These are phyloP conservation scores for Ephialtes manifestator DNA, from an alignment of 2,888 invertebrate species.

Conservation along the genomic window DNA sequence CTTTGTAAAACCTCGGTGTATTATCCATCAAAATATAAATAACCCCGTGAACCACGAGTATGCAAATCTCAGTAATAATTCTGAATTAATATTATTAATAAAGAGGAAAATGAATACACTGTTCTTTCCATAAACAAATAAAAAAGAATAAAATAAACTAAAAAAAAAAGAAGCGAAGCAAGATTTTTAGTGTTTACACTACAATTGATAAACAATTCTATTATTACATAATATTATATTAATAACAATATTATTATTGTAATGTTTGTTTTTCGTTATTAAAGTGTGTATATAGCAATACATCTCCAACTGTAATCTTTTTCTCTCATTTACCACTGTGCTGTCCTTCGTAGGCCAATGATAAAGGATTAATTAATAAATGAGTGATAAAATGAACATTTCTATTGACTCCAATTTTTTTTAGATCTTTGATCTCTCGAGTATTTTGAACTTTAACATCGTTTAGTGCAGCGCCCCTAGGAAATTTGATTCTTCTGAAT, in stretches of 20 bases:
- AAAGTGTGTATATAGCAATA: slow-evolving; percentile 86
- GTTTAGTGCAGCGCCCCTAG: background rate
- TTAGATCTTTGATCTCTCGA: background rate
- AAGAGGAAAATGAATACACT: slow-evolving; percentile 77
- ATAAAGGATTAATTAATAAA: slow-evolving; percentile 42
- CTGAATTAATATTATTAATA: slow-evolving; percentile 81
- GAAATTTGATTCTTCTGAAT: background rate
- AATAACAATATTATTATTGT: slow-evolving; percentile 84
- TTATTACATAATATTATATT: slow-evolving; percentile 84
- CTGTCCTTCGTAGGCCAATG: slow-evolving; percentile 49
- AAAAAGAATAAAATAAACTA: slow-evolving; percentile 41
- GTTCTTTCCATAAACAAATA: slow-evolving; percentile 77
- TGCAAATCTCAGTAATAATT: slow-evolving; percentile 77
- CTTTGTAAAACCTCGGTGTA: slow-evolving; percentile 55
- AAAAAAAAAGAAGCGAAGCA: slow-evolving; percentile 75
- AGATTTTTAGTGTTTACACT: slow-evolving; percentile 85
- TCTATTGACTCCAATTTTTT: background rate
- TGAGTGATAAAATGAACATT: slow-evolving; percentile 32
- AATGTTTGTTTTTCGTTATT: slow-evolving; percentile 86
- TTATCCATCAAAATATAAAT: slow-evolving; percentile 25
- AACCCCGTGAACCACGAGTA: slow-evolving; percentile 72
- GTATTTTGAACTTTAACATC: background rate
- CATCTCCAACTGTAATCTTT: slow-evolving; percentile 68
- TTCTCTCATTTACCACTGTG: slow-evolving; percentile 53
- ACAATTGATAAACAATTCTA: slow-evolving; percentile 85